Conservation (phyloP, 2,797 vertebrate genomes). For the Megaceryle alcyon region DNA sequence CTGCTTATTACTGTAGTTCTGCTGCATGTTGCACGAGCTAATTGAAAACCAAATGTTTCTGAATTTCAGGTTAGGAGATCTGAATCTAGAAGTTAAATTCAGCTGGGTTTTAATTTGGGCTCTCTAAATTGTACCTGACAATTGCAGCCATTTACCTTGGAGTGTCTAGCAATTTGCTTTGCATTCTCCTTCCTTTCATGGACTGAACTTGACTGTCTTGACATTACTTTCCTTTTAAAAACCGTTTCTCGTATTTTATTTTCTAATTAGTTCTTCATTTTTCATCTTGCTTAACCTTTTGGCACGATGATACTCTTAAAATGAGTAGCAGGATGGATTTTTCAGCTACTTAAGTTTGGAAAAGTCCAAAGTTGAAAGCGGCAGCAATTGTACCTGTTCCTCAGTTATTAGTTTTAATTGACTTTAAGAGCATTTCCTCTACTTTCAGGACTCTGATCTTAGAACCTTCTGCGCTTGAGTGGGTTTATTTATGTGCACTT, state of each 20-base stretch:
- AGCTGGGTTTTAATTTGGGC: not conserved
- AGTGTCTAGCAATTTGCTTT: constrained; percentile 16
- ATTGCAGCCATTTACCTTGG: constrained; percentile 8
- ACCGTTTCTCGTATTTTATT: not conserved
- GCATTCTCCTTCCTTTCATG: not conserved
- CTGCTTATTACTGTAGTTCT: not conserved
- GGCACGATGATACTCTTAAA: not conserved
- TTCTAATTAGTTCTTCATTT: constrained; percentile 17
- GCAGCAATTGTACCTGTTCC: not conserved
- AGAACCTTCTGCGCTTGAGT: not conserved
- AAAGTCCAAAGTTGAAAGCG: not conserved
- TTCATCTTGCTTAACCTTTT: not conserved
- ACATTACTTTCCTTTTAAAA: not conserved
- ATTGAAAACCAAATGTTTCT: constrained; percentile 13
- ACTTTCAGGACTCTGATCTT: not conserved
- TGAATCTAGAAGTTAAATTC: not conserved
- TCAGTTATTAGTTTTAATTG: not conserved
- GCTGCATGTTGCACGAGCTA: not conserved
- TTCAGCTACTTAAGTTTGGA: not conserved
- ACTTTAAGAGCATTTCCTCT: not conserved
- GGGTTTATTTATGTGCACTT: not conserved
- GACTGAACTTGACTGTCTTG: not conserved
- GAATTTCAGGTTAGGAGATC: constrained; percentile 11
- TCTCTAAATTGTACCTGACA: constrained; percentile 10
- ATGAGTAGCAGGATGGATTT: not conserved